phyloP scores from a whole-genome alignment of 1,140 invertebrate species.

The Eriocheir sinensis region DNA sequence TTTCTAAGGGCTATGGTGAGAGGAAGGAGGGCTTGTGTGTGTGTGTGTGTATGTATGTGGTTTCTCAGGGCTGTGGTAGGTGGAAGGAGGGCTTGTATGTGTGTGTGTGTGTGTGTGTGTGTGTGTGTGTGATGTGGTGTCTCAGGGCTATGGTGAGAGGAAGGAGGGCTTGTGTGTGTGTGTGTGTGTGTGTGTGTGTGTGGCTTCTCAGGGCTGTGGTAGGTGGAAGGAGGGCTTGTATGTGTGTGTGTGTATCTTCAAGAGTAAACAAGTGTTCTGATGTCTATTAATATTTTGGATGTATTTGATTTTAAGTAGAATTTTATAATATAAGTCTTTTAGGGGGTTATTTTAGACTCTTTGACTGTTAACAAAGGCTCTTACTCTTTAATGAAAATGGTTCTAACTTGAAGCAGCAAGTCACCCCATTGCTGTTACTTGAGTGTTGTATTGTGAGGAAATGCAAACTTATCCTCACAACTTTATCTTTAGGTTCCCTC shows the following conservation, averaged over 20 bases:
- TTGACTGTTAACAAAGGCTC: too few relatives aligned
- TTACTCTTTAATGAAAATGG: too few relatives aligned
- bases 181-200: background rate
- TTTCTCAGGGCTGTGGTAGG: background rate
- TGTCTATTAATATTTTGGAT: too few relatives aligned
- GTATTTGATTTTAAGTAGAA: too few relatives aligned
- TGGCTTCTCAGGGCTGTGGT: background rate
- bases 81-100: background rate
- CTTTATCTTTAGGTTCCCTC: constrained; percentile 87
- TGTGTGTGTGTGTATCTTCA: background rate
- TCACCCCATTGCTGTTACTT: too few relatives aligned
- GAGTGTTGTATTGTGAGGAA: too few relatives aligned
- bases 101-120: constrained; percentile 41
- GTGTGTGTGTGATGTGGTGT: too few relatives aligned
- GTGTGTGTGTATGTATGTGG: background rate
- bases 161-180: background rate
- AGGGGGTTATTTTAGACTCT: too few relatives aligned
- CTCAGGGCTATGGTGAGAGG: too few relatives aligned
- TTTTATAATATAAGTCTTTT: too few relatives aligned
- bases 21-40: background rate
- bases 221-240: background rate
- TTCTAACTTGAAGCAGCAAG: too few relatives aligned
- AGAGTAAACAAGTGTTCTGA: background rate
- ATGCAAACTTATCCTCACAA: too few relatives aligned
- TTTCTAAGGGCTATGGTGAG: background rate